Evolutionary conservation across 1,140 invertebrate species (phyloP).

Genomic region (Brachionus paranguensis): DNA sequence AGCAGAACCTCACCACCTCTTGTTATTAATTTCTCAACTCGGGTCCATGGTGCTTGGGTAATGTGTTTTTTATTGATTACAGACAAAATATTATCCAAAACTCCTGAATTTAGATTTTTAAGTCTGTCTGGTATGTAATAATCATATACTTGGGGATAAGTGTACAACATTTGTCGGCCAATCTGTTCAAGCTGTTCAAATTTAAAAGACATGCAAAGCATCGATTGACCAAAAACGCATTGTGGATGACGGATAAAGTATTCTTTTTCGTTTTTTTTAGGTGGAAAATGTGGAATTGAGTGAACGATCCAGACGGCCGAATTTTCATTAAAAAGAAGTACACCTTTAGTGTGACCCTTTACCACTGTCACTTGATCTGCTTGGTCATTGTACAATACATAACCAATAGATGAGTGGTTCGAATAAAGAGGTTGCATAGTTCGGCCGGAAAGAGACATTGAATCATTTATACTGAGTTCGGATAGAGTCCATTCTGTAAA

Average conservation of each 20-base stretch:
- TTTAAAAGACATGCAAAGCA: conserved; percentile 37
- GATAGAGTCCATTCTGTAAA: neutral
- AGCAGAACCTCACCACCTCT: conserved; percentile 9
- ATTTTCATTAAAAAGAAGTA: conserved; percentile 6
- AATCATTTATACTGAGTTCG: neutral
- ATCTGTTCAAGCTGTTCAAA: conserved; percentile 28
- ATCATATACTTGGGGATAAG: conserved; percentile 25
- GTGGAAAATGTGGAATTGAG: conserved; percentile 25
- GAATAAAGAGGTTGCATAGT: conserved; percentile 5
- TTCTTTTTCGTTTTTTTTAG: neutral
- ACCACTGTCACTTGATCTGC: conserved; percentile 11
- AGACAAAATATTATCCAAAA: conserved; percentile 6
- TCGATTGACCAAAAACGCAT: conserved; percentile 38
- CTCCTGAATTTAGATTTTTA: neutral
- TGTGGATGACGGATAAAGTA: conserved; percentile 29
- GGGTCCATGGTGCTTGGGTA: neutral
- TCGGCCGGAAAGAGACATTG: neutral
- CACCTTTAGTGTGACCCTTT: conserved; percentile 25
- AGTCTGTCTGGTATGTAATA: conserved; percentile 28
- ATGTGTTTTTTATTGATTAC: conserved; percentile 1
- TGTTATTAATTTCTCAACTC: neutral
- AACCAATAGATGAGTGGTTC: neutral
- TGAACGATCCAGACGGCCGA: conserved; percentile 28
- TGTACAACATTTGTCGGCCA: neutral
- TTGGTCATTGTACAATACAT: conserved; percentile 38